Evolutionary conservation across 1,140 invertebrate genomes (phyloP), one percentile per base, ranked within the genome.

Genomic region (Drosophila suzukii): DNA sequence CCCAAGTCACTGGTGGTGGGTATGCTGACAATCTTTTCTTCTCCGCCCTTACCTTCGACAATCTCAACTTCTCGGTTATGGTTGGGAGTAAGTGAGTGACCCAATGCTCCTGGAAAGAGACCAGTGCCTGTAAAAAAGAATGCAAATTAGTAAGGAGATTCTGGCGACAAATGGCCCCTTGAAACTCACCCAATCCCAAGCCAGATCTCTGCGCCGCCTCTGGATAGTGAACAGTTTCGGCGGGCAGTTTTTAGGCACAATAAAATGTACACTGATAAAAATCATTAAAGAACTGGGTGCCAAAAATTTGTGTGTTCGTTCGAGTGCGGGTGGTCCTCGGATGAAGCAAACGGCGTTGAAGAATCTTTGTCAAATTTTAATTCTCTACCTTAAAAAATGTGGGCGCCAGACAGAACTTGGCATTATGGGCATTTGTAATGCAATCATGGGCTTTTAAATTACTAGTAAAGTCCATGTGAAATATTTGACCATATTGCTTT

Each of bases 11-110:
- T 67, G n/a, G 91, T 82, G 60, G 92, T 80, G 11, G 89, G 85
- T 4, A 92, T 92, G 13, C 91, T 92, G 8, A 92, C 91, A n/a
- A 85, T 89, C 44, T 84, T 88, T 53, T 92, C 89, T 3, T 89
- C 85, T 27, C 65, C 70, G 5, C 3, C 27, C 27, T 27, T 27
- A 3, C 76, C 75, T 15, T 72, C 68, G 0, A 55, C 67, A 36
- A 77, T 81, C 0, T 91, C 89, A 1, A 91, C 46, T 8, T 89
- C 89, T n/a, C 75, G 82, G 2, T 90, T 90, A 0, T 91, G 75
- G 0, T 84, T 89, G 13, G 91, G 91, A 0, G 91, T 92, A 0
- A 92, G 77, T 4, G 57, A 91, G 54, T 92, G 89, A 12, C 89
- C 89, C 39, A 92, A 20, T n/a, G 80, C 91, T 20, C 91, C 91